Percentiles rank a stretch among this genome's conserved stretches.
Evolutionary conservation across 2,888 invertebrate species (phyloP).

Genomic region (Lypha dubia): DNA sequence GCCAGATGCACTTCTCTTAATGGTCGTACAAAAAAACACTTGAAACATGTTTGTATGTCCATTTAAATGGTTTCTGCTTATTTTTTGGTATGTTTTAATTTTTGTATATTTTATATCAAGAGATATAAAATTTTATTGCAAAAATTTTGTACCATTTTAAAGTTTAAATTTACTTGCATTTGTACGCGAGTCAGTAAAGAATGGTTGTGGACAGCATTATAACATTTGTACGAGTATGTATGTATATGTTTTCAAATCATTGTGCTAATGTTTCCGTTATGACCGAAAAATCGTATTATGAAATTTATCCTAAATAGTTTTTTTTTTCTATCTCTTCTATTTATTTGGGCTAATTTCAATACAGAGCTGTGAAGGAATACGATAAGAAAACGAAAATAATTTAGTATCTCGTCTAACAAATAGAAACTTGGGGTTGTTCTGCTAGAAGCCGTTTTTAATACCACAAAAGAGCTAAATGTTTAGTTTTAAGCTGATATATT

Average conservation of each 20-base stretch:
- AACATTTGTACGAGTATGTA: too few relatives aligned
- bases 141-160: not conserved
- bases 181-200: not conserved
- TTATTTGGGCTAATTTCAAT: not conserved
- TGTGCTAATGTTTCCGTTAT: constrained; percentile 32
- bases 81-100: not conserved
- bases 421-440: too few relatives aligned
- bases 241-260: constrained; percentile 7
- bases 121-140: not conserved
- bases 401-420: too few relatives aligned
- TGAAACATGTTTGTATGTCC: not conserved
- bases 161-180: not conserved
- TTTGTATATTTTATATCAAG: not conserved
- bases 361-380: not conserved
- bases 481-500: too few relatives aligned
- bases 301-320: not conserved
- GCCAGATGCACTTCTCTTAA: too few relatives aligned
- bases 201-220: not conserved
- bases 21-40: too few relatives aligned
- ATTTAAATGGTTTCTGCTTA: too few relatives aligned
- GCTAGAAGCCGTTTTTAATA: too few relatives aligned
- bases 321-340: not conserved
- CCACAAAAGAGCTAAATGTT: too few relatives aligned
- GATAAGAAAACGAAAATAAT: too few relatives aligned
- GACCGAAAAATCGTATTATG: constrained; percentile 27